Base-by-base conservation (phyloP, 2,888 invertebrate genomes). In the Belgica antarctica region DNA sequence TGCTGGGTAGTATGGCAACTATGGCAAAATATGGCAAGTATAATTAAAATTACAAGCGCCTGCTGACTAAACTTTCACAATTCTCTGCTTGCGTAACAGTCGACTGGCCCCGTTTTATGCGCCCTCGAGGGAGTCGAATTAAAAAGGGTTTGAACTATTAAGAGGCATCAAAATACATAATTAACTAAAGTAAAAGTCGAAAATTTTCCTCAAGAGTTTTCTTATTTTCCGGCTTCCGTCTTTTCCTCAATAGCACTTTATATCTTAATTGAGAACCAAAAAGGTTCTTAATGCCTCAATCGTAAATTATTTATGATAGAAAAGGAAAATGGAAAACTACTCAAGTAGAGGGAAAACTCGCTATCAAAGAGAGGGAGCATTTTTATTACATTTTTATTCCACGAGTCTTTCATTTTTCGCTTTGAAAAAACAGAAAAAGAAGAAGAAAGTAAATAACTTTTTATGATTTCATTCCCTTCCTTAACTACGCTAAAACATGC, bases 241-340 rank as follows among this genome's bases (percentile, higher is more conserved):
- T 52, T 52, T 52, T 22, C 22, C 52, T 22, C 7, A 12, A 12
- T 41, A 15, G 59, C 59, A 59, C 27, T 59, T 59, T 59, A 59
- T 27, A 4, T 8, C 59, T 59, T 59, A 59, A 59, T 59, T 59
- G 59, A 25, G 59, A 59, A n/a, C 24, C 52, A 22, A 22, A 52
- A 52, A 52, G 59, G 59, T 27, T 59, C 59, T 59, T 59, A 59
- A 59, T 59, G 59, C 4, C 25, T 59, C 59, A 15, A 27, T 27
- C 59, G 27, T 59, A 59, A 59, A 59, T 59, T n/a, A 27, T 59
- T 59, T 59, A 59, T 59, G 59, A 59, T 22, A 52, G 52, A 8
- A 52, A 52, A 52, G 22, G 52, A 52, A 52, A 52, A 52, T 52
- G 52, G 52, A 52, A 52, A 52, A 52, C 17, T 52, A 2, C n/a